phyloP scores from a whole-genome alignment of 2,797 vertebrate species.

The Amblyopsis hoosieri region DNA sequence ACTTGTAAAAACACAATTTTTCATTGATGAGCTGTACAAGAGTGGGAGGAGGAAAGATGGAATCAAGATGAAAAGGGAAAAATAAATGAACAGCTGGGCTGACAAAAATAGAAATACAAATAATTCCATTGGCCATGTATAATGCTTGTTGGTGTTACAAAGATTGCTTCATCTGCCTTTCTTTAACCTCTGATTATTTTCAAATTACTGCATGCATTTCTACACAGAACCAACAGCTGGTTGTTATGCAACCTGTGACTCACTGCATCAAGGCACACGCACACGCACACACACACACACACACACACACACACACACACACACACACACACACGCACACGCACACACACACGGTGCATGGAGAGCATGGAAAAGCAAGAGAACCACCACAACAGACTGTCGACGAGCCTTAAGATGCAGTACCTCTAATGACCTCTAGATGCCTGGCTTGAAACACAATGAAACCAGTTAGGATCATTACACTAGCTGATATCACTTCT shows the following conservation, averaged over 20 bases:
- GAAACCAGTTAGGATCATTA: too few species aligned
- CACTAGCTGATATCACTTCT: too few species aligned
- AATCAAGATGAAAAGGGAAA: conserved; percentile 30
- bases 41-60: conserved; percentile 32
- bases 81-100: conserved; percentile 35
- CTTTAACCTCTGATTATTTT: conserved; percentile 9
- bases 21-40: conserved; percentile 58
- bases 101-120: conserved; percentile 12
- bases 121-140: background rate
- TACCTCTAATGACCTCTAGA: too few species aligned
- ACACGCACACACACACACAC: background rate
- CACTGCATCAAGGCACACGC: background rate
- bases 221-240: conserved; percentile 14
- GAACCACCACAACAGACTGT: too few species aligned
- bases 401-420: too few species aligned
- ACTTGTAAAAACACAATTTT: conserved; percentile 81
- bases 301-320: background rate
- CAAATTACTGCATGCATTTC: conserved; percentile 29
- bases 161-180: background rate
- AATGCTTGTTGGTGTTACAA: background rate
- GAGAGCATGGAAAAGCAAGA: too few species aligned
- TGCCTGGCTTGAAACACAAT: too few species aligned
- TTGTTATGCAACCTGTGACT: background rate
- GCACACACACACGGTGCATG: background rate
- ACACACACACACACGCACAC: background rate